Percentiles rank a stretch among this genome's conserved stretches.
Conservation (phyloP, 2,888 invertebrate genomes). For the Erebia palarica region DNA sequence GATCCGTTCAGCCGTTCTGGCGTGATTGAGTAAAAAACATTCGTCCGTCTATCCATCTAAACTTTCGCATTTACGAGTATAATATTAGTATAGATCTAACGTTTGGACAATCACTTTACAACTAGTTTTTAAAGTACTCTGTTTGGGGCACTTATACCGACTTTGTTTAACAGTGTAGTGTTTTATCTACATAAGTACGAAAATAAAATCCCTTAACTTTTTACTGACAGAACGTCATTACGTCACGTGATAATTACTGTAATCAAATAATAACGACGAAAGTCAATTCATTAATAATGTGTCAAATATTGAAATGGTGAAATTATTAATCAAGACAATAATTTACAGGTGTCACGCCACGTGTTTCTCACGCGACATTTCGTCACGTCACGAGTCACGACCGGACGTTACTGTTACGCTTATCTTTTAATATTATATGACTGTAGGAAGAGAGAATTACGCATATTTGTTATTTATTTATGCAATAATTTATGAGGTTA, state of each 20-base stretch:
- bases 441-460: not conserved
- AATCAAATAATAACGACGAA: constrained; percentile 33
- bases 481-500: not conserved
- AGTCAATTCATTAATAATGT: constrained; percentile 38
- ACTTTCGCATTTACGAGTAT: no score
- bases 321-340: constrained; percentile 43
- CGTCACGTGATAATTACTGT: constrained; percentile 14
- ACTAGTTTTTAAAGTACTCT: no score
- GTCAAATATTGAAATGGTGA: constrained; percentile 41
- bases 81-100: no score
- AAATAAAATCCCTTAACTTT: not conserved
- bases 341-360: constrained; percentile 39
- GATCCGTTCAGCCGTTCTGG: no score
- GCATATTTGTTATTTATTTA: not conserved
- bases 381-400: constrained; percentile 36
- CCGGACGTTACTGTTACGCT: constrained; percentile 49
- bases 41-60: no score
- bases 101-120: no score
- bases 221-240: constrained; percentile 7
- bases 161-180: no score
- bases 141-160: no score
- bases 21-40: no score
- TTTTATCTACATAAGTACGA: no score
- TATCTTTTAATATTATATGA: not conserved
- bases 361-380: constrained; percentile 39